phyloP scores from a whole-genome alignment of 2,888 invertebrate genomes.

The Mythimna pallens region DNA sequence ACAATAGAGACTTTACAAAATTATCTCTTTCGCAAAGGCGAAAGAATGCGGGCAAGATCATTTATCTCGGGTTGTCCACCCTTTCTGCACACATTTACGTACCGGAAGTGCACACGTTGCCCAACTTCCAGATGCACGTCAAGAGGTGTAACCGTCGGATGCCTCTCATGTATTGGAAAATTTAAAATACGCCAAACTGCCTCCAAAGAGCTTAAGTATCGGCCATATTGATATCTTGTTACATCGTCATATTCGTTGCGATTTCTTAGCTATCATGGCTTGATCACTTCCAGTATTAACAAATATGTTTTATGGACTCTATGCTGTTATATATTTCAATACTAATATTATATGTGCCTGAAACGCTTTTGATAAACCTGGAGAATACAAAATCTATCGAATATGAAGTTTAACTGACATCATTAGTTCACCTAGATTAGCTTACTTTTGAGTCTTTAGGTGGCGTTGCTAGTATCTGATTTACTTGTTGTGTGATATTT shows the following conservation, averaged over 20 bases:
- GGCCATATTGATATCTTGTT: background rate
- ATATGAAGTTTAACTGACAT: too few relatives aligned
- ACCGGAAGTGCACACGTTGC: conserved; percentile 13
- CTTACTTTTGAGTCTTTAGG: too few relatives aligned
- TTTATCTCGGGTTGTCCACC: conserved; percentile 9
- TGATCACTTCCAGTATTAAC: conserved; percentile 1
- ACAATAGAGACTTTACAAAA: conserved; percentile 19
- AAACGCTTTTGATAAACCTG: background rate
- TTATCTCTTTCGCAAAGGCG: conserved; percentile 17
- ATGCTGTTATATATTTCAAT: background rate
- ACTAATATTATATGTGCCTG: background rate
- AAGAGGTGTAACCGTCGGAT: conserved; percentile 1
- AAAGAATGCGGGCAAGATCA: conserved; percentile 22
- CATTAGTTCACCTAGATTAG: too few relatives aligned
- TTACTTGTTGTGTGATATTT: too few relatives aligned
- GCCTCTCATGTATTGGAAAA: conserved; percentile 6
- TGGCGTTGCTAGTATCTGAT: too few relatives aligned
- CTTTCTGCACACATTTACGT: conserved; percentile 10
- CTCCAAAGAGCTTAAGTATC: background rate
- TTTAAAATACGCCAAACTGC: conserved; percentile 11
- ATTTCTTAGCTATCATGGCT: background rate
- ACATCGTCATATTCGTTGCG: conserved; percentile 1
- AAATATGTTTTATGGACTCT: background rate
- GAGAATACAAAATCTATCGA: background rate
- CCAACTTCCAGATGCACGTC: conserved; percentile 15